Evolutionary conservation across 2,797 vertebrate genomes (phyloP).

Genomic region (Mallotus villosus): DNA sequence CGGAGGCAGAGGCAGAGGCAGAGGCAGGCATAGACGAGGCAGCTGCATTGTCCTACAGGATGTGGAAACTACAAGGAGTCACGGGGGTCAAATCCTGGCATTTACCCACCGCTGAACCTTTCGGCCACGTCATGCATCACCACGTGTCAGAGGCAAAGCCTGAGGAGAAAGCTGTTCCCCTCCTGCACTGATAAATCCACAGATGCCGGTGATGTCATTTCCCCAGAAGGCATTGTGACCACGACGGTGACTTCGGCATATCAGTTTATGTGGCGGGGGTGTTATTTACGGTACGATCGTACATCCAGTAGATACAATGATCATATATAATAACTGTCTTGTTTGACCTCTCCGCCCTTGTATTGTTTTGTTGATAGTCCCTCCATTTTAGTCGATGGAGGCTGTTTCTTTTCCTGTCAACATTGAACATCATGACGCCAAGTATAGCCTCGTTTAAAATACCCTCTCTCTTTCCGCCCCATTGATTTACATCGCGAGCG

Average conservation of each 20-base stretch:
- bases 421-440: slow-evolving; percentile 53
- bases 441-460: slow-evolving; percentile 79
- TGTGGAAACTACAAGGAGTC: slow-evolving; percentile 13
- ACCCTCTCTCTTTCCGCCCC: slow-evolving; percentile 78
- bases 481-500: slow-evolving; percentile 86
- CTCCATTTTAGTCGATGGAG: slow-evolving; percentile 46
- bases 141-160: neutral
- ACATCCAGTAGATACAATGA: neutral
- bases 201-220: neutral
- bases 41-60: slow-evolving; percentile 16
- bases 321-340: neutral
- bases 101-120: slow-evolving; percentile 27
- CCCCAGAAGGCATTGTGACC: neutral
- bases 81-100: slow-evolving; percentile 20
- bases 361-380: slow-evolving; percentile 26
- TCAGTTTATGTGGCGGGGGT: neutral
- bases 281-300: neutral
- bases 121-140: neutral
- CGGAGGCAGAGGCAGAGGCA: slow-evolving; percentile 41
- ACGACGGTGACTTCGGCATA: neutral
- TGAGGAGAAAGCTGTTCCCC: neutral
- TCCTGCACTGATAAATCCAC: no score
- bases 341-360: slow-evolving; percentile 23
- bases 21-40: slow-evolving; percentile 31
- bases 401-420: slow-evolving; percentile 47